Evolutionary conservation across 2,113 vertebrate genomes (phyloP).

Genomic region (Neodontobutis hainanensis): DNA sequence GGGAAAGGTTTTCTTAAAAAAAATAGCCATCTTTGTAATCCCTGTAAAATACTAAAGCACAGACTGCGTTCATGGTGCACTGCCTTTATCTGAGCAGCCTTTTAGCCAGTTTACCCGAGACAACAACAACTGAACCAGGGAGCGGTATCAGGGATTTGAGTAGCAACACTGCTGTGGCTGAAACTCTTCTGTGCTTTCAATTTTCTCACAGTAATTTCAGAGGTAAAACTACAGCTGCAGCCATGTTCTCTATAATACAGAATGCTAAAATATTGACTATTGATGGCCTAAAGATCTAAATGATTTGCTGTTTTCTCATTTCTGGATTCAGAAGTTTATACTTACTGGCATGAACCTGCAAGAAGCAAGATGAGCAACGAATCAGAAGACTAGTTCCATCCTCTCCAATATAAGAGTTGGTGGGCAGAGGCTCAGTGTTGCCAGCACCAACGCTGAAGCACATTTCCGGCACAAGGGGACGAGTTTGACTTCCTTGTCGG

Average conservation of each 20-base stretch:
- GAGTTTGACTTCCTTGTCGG: constrained; percentile 80
- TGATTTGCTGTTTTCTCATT: neutral
- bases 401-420: constrained; percentile 87
- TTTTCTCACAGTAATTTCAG: constrained; percentile 23
- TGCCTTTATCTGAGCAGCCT: constrained; percentile 24
- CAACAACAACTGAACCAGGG: constrained; percentile 29
- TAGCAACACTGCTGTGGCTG: too few relatives aligned
- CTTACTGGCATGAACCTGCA: constrained; percentile 97
- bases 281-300: too few relatives aligned
- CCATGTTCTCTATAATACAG: too few relatives aligned
- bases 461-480: constrained; percentile 94
- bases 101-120: constrained; percentile 36
- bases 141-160: constrained; percentile 19
- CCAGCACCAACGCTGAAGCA: constrained; percentile 91
- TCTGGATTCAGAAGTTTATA: constrained; percentile 39
- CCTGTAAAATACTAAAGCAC: neutral
- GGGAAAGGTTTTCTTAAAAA: neutral
- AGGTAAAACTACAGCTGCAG: neutral
- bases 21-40: neutral
- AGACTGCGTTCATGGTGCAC: constrained; percentile 1
- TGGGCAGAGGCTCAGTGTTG: constrained; percentile 89
- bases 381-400: constrained; percentile 92
- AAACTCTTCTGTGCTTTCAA: too few relatives aligned
- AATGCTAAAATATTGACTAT: too few relatives aligned
- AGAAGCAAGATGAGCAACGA: constrained; percentile 86